Conservation (phyloP, 2,888 invertebrate genomes). For the Stenoptilia bipunctidactyla region DNA sequence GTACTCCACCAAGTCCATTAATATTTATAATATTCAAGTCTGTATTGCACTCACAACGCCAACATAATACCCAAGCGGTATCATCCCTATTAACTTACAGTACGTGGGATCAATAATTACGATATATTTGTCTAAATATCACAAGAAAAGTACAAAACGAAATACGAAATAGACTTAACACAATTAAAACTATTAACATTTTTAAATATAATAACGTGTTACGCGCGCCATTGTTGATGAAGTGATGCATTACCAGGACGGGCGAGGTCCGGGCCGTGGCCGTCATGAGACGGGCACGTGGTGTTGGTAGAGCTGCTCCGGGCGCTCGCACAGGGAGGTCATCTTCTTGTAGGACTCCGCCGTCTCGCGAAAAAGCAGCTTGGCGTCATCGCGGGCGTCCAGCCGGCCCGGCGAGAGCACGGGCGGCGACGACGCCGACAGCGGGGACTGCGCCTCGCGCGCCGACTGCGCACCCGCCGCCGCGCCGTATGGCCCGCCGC, state of each 20-base stretch:
- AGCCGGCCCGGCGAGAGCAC: conserved; percentile 58
- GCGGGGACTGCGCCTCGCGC: conserved; percentile 57
- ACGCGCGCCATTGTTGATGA: conserved; percentile 31
- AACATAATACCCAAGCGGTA: conserved; percentile 49
- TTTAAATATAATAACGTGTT: conserved; percentile 59
- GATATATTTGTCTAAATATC: conserved; percentile 70
- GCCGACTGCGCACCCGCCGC: conserved; percentile 50
- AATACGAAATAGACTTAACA: conserved; percentile 67
- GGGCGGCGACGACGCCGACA: conserved; percentile 61
- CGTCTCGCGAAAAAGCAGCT: conserved; percentile 68
- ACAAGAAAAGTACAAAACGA: conserved; percentile 70
- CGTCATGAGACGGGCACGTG: conserved; percentile 70
- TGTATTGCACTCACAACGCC: conserved; percentile 63
- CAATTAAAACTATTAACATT: conserved; percentile 69
- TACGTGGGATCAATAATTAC: conserved; percentile 64
- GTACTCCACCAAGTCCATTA: conserved; percentile 45
- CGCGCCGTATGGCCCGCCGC: conserved; percentile 47
- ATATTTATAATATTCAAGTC: conserved; percentile 59
- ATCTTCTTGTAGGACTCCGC: conserved; percentile 65
- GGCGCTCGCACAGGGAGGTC: conserved; percentile 66
- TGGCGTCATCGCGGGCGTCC: conserved; percentile 56
- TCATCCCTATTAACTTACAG: conserved; percentile 64
- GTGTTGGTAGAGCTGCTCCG: conserved; percentile 67
- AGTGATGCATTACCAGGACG: conserved; percentile 53
- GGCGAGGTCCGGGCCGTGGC: conserved; percentile 39